Evolutionary conservation across 2,888 invertebrate genomes (phyloP), one percentile per base, ranked within the genome.

Genomic region (Dryobota labecula): DNA sequence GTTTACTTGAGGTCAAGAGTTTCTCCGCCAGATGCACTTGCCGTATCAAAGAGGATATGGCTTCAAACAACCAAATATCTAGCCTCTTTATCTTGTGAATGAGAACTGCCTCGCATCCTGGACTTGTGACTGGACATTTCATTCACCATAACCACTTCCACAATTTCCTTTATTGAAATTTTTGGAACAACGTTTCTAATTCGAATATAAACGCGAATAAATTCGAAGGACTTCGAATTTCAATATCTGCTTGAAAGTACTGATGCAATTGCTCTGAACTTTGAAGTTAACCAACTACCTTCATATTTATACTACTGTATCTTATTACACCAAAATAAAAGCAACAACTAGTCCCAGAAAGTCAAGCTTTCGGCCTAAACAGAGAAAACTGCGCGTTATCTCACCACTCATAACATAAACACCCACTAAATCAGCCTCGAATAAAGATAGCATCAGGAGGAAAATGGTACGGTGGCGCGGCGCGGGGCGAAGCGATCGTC

Each of bases 371-470:
- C 58, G 18, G 5, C 47, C 20, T n/a, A 8, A 58, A 27, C 18
- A 30, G 18, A 69, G 18, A 9, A 58, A 63, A 51, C 13, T 15
- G 30, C 11, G 33, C 20, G 38, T 58, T 77, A 68, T 72, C 68
- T 63, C 47, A 11, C 49, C 68, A 45, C 65, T 63, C 49, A 63
- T 69, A 72, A 69, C 36, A 72, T 72, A 80, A 78, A 73, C 79
- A 77, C 65, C 57, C 8, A 54, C 49, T 79, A 82, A 77, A 82
- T 71, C 68, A 69, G 30, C 13, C 68, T 30, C 62, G 11, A 58
- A 63, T 63, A 54, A 62, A 82, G 72, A 77, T 72, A 51, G 11
- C 47, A 68, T 76, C 71, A n/a, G 9, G 9, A 65, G 63, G 70
- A 51, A 83, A 84, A 58, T 72, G 57, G 57, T 68, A 54, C 30